Conservation (phyloP, 2,888 invertebrate genomes). For the Meta bourneti region DNA sequence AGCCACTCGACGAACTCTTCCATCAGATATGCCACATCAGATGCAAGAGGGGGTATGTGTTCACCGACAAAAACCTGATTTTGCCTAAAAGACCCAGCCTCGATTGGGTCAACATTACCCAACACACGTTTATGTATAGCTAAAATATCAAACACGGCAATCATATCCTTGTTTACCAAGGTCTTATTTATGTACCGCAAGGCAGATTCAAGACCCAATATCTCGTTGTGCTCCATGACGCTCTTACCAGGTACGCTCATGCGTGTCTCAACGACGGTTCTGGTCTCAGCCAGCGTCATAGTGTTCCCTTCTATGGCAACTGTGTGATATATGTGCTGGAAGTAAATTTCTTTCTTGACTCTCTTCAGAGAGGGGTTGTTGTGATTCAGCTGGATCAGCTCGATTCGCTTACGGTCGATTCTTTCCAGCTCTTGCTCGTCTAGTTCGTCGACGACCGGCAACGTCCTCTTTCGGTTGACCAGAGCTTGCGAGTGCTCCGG, state of each 20-base stretch:
- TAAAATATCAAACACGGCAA: slow-evolving; percentile 91
- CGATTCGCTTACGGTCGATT: slow-evolving; percentile 92
- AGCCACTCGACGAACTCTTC: slow-evolving; percentile 94
- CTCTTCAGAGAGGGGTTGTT: slow-evolving; percentile 89
- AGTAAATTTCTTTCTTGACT: slow-evolving; percentile 89
- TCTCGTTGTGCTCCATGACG: slow-evolving; percentile 97
- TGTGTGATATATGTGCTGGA: slow-evolving; percentile 94
- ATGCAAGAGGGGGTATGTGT: slow-evolving; percentile 94
- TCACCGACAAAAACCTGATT: slow-evolving; percentile 97
- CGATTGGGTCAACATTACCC: slow-evolving; percentile 95
- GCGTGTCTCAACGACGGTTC: slow-evolving; percentile 94
- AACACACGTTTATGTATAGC: slow-evolving; percentile 95
- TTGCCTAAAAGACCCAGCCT: slow-evolving; percentile 92
- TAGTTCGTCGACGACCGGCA: slow-evolving; percentile 91
- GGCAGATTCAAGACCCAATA: slow-evolving; percentile 91
- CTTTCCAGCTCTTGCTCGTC: slow-evolving; percentile 89
- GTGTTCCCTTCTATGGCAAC: slow-evolving; percentile 99
- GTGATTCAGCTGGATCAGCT: slow-evolving; percentile 90
- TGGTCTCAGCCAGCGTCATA: slow-evolving; percentile 94
- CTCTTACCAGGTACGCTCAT: slow-evolving; percentile 91
- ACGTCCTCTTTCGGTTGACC: slow-evolving; percentile 90
- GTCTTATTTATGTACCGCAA: slow-evolving; percentile 93
- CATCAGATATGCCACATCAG: slow-evolving; percentile 90
- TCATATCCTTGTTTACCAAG: slow-evolving; percentile 85
- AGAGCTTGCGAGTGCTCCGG: slow-evolving; percentile 90